These are phyloP conservation scores for Lanistes nyassanus DNA, from an alignment of 1,140 invertebrate species.

Conservation along the genomic window DNA sequence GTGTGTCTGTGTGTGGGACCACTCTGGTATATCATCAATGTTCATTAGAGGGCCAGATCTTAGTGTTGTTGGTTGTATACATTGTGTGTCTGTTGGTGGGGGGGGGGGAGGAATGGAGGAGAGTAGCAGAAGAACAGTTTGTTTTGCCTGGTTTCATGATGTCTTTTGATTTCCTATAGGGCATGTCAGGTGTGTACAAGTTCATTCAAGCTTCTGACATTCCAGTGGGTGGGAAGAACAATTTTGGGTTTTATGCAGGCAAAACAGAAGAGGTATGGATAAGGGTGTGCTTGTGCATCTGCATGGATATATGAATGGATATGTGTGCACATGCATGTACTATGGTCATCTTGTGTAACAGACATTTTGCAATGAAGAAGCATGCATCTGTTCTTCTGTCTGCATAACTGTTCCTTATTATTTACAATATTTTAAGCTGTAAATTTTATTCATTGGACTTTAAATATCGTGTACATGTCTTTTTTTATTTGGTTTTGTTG, in stretches of 20 bases:
- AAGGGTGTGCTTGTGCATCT: no score
- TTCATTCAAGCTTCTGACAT: neutral
- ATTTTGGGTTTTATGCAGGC: neutral
- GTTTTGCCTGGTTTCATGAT: neutral
- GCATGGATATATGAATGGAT: no score
- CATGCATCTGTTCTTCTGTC: constrained; percentile 2
- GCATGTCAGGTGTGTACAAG: neutral
- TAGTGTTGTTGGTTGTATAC: constrained; percentile 2
- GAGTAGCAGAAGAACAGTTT: no score
- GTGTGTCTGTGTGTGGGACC: neutral
- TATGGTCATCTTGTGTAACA: no score
- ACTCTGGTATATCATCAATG: neutral
- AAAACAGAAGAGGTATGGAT: no score
- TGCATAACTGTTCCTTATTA: constrained; percentile 1
- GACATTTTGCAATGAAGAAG: no score
- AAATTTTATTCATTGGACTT: constrained; percentile 62
- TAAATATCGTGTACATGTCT: constrained; percentile 62
- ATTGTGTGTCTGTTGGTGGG: no score
- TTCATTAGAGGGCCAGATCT: neutral
- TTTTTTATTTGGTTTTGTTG: constrained; percentile 38
- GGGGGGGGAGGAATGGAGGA: no score
- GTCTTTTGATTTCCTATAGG: neutral
- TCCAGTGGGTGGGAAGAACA: neutral
- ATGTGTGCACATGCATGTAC: no score
- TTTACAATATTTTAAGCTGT: constrained; percentile 61